Evolutionary conservation across 2,113 vertebrate species (phyloP).

Genomic region (Pachyramphus minor): DNA sequence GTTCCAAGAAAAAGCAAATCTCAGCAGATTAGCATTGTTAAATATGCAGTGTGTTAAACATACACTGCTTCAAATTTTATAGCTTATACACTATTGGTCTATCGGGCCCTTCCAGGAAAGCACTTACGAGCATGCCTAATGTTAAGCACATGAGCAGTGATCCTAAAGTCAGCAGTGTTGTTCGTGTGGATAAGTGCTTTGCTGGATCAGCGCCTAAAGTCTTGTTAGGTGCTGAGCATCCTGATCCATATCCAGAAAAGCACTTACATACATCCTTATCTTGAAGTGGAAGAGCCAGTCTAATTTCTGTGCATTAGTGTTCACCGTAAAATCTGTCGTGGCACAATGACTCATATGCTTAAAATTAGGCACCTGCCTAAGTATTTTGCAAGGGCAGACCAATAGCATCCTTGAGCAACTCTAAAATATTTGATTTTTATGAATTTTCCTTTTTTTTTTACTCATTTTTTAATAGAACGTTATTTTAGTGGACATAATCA

Average conservation of each 20-base stretch:
- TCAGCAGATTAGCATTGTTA: conserved; percentile 58
- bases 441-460: not conserved
- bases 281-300: conserved; percentile 25
- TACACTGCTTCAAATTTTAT: conserved; percentile 54
- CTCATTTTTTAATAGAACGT: not conserved
- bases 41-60: conserved; percentile 25
- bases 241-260: conserved; percentile 63
- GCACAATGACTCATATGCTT: not conserved
- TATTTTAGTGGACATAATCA: not conserved
- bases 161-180: not conserved
- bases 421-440: not conserved
- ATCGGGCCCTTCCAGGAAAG: conserved; percentile 53
- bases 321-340: conserved; percentile 31
- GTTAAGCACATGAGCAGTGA: conserved; percentile 60
- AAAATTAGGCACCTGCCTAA: conserved; percentile 50
- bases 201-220: conserved; percentile 36
- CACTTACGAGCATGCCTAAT: conserved; percentile 58
- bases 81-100: conserved; percentile 40
- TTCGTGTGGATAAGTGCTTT: conserved; percentile 41
- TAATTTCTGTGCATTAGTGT: conserved; percentile 34
- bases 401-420: not conserved
- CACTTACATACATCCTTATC: conserved; percentile 42
- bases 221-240: conserved; percentile 60
- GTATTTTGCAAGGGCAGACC: not conserved
- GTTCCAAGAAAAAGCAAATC: conserved; percentile 56